phyloP scores from a whole-genome alignment of 2,113 vertebrate genomes.

The Gracilinanus agilis region DNA sequence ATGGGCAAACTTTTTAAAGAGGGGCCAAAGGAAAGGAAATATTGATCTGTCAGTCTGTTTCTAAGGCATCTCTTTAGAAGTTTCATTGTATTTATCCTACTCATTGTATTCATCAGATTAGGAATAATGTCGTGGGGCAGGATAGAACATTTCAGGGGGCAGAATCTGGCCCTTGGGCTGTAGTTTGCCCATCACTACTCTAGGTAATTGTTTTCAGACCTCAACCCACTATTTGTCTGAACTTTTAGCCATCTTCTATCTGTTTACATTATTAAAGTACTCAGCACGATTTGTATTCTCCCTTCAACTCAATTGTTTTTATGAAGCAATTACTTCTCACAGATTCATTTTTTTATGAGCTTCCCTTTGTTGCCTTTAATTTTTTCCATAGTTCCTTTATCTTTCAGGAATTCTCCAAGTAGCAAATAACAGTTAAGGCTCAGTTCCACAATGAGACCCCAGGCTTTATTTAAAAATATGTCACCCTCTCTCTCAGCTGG shows the following conservation, averaged over 20 bases:
- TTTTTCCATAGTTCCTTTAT: constrained; percentile 83
- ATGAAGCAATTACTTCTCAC: constrained; percentile 83
- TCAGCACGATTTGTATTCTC: constrained; percentile 76
- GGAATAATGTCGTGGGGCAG: no score
- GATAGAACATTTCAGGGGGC: no score
- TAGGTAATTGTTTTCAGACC: neutral
- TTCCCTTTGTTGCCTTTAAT: constrained; percentile 86
- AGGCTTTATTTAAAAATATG: neutral
- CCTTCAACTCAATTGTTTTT: constrained; percentile 80
- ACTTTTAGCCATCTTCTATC: neutral
- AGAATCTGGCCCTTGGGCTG: no score
- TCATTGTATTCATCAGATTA: no score
- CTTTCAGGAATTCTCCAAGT: constrained; percentile 82
- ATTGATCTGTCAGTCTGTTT: no score
- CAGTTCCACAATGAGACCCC: neutral
- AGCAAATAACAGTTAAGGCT: constrained; percentile 62
- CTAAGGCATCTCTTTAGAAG: no score
- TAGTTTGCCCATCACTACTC: no score
- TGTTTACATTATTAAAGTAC: constrained; percentile 82
- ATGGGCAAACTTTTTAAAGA: no score
- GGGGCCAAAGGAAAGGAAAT: no score
- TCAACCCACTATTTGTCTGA: neutral
- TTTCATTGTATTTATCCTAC: no score
- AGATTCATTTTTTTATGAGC: constrained; percentile 87
- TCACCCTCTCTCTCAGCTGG: neutral